Evolutionary conservation across 2,113 vertebrate genomes (phyloP).

Genomic region (Urocynchramus pylzowi): DNA sequence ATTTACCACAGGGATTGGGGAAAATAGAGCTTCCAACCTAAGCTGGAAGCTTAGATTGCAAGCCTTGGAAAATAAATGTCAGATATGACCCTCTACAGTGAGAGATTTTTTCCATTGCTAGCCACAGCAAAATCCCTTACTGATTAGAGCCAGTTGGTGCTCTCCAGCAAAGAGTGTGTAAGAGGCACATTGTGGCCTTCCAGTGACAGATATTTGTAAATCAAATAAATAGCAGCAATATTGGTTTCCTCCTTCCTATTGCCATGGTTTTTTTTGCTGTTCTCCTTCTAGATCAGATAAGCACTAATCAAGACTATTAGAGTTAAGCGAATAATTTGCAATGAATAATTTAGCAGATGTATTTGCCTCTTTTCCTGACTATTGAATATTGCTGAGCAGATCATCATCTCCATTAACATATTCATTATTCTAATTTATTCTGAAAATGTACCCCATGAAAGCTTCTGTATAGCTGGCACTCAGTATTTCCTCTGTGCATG

Average conservation of each 20-base stretch:
- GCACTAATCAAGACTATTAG: not conserved
- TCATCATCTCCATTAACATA: not conserved
- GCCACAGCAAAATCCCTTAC: not conserved
- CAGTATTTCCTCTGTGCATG: not conserved
- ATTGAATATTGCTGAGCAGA: not conserved
- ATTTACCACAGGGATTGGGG: not conserved
- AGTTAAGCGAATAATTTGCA: slow-evolving; percentile 22
- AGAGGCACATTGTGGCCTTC: not conserved
- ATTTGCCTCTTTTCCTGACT: slow-evolving; percentile 5
- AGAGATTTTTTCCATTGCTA: not conserved
- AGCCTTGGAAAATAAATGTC: not conserved
- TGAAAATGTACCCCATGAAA: not conserved
- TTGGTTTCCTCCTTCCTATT: not conserved
- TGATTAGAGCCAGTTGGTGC: not conserved
- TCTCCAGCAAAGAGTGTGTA: not conserved
- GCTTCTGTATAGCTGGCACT: not conserved
- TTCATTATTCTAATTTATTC: slow-evolving; percentile 40
- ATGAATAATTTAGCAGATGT: slow-evolving; percentile 23
- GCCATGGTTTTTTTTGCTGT: not conserved
- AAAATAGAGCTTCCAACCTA: not conserved
- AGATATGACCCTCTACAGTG: not conserved
- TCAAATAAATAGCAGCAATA: not conserved
- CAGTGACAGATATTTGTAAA: not conserved
- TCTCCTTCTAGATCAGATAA: not conserved
- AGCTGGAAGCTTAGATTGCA: no score